Conservation (phyloP, 2,113 vertebrate genomes). For the Beaufortia kweichowensis region DNA sequence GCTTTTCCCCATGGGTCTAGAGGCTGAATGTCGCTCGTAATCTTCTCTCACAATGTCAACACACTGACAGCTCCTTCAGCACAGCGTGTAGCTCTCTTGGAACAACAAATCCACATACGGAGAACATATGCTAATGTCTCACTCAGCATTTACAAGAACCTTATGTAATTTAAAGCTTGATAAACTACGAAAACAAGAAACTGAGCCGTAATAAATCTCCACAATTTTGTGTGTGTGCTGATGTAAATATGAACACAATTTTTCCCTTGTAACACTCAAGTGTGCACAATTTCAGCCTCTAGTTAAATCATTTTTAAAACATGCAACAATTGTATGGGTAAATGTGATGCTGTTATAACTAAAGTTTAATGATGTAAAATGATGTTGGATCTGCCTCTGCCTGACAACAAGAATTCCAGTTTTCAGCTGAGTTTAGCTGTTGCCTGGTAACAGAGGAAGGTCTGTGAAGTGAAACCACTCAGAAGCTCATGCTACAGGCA, state of each 20-base stretch:
- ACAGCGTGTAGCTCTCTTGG: constrained; percentile 13
- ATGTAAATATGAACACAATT: neutral
- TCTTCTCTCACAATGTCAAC: constrained; percentile 37
- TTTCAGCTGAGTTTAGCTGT: constrained; percentile 56
- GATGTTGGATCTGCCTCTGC: constrained; percentile 51
- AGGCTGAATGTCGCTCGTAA: constrained; percentile 37
- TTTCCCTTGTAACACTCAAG: neutral
- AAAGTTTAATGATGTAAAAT: constrained; percentile 24
- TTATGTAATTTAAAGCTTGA: neutral
- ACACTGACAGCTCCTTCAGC: constrained; percentile 26
- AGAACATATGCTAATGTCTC: constrained; percentile 35
- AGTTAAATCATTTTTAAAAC: neutral
- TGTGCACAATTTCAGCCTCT: neutral
- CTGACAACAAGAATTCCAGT: constrained; percentile 57
- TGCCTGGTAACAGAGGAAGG: constrained; percentile 60
- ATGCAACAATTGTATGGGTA: neutral
- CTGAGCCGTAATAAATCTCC: neutral
- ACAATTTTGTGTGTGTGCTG: neutral
- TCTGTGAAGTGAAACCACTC: constrained; percentile 55
- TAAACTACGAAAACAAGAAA: neutral
- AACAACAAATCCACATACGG: constrained; percentile 27
- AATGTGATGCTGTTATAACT: neutral
- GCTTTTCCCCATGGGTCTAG: constrained; percentile 17
- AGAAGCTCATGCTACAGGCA: constrained; percentile 38
- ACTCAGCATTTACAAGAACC: constrained; percentile 1